Evolutionary conservation across 2,113 vertebrate species (phyloP).

Genomic region (Pavo muticus): DNA sequence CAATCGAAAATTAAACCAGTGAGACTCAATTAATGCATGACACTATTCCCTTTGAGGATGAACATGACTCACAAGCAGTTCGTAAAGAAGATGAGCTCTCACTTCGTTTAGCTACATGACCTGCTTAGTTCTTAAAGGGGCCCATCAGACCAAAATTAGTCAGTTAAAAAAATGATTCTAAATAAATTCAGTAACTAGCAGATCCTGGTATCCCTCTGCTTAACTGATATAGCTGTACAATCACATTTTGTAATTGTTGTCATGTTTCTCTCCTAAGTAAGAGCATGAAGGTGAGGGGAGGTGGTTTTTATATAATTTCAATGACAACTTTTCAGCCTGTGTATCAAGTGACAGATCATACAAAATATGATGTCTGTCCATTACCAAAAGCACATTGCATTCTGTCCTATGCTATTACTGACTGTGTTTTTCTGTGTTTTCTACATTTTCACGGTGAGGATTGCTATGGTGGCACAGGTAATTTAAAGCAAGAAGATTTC

Average conservation of each 20-base stretch:
- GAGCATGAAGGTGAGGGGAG: background rate
- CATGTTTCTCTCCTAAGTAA: background rate
- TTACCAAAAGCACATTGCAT: rapidly evolving
- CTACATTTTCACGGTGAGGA: background rate
- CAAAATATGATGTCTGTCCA: background rate
- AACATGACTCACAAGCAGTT: slow-evolving; percentile 20
- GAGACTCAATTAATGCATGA: slow-evolving; percentile 40
- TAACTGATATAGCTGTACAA: background rate
- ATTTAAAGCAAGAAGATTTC: background rate
- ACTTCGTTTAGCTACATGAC: slow-evolving; percentile 41
- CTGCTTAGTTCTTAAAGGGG: slow-evolving; percentile 32
- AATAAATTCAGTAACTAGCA: background rate
- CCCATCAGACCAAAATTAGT: slow-evolving; percentile 13
- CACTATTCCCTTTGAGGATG: slow-evolving; percentile 28
- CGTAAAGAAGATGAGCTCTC: slow-evolving; percentile 16
- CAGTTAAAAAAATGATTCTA: background rate
- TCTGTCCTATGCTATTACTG: background rate
- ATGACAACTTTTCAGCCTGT: background rate
- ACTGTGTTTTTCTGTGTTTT: background rate
- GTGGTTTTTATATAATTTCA: background rate
- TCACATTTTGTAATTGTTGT: background rate
- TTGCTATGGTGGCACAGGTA: background rate
- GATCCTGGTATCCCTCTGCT: background rate
- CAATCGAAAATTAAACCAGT: slow-evolving; percentile 15
- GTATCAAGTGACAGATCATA: background rate